Evolutionary conservation across 2,888 invertebrate species (phyloP), one percentile per base, ranked within the genome.

Genomic region (Matsumyia berberina): DNA sequence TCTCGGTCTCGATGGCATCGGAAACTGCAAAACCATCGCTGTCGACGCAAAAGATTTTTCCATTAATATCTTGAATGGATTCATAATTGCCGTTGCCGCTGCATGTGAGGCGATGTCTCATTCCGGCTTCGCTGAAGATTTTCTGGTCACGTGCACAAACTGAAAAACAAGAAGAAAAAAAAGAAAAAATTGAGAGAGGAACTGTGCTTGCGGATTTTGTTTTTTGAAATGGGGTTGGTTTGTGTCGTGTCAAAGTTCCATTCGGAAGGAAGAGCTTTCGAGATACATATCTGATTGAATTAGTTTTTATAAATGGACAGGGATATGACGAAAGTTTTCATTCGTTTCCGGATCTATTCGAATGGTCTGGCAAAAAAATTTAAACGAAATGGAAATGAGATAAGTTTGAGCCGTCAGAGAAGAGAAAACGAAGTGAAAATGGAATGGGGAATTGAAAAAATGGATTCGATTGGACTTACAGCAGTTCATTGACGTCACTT

Each of bases 71-170:
- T 90, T 94, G 94, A 81, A 91, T 88, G n/a, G 91, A 88, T 31
- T 91, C 89, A 89, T 95, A 95, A 92, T 94, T 94, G 55, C 94
- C 95, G 88, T 93, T 93, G 15, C 91, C 92, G 12, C 87, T 87
- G 88, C 95, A 95, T 12, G 90, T 89, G 88, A 93, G 92, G 6
- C 92, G 90, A 87, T 93, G 92, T 29, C 89, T 88, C 90, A 93
- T 91, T 1, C 93, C 93, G 33, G 89, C 92, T 72, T 91, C 92
- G 5, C 91, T 92, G 90, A 93, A 94, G 73, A 93, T 88, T 83
- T 90, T 90, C 19, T 92, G 91, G 89, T 95, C 95, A 73, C 94
- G 92, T n/a, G 94, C 94, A 89, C 95, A 94, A 89, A 94, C 94
- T 94, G 24, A 51, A 64, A 69, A 46, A 2, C 9, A 55, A 51